A percentile compares a stretch with the other conserved stretches of the same genome.
phyloP scores from a whole-genome alignment of 2,113 vertebrate genomes.

The Lophius piscatorius region DNA sequence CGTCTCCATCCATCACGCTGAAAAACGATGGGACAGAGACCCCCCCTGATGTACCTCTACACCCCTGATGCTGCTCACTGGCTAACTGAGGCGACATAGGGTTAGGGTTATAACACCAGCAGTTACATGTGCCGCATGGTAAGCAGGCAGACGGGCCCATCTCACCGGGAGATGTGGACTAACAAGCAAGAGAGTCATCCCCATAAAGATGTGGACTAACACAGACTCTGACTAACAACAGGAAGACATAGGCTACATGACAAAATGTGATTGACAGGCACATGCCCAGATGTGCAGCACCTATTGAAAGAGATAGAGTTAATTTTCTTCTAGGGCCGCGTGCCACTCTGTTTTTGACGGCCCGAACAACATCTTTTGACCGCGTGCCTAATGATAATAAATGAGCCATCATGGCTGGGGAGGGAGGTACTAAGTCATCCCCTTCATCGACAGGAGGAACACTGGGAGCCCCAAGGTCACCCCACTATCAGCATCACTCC shows the following conservation, averaged over 20 bases:
- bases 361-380: conserved; percentile 73
- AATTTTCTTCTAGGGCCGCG: conserved; percentile 20
- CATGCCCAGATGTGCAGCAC: conserved; percentile 45
- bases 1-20: conserved; percentile 79
- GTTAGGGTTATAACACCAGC: conserved; percentile 58
- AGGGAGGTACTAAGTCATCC: conserved; percentile 79
- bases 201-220: conserved; percentile 33
- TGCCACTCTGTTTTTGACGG: conserved; percentile 63
- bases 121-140: conserved; percentile 45
- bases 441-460: conserved; percentile 77
- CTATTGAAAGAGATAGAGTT: conserved; percentile 43
- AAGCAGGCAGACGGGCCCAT: conserved; percentile 13
- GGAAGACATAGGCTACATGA: too few species aligned
- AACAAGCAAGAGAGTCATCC: too few species aligned
- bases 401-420: conserved; percentile 78
- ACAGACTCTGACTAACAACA: too few species aligned
- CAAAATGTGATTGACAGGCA: conserved; percentile 59
- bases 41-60: conserved; percentile 65
- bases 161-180: conserved; percentile 34
- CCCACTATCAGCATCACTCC: conserved; percentile 78
- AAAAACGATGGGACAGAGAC: conserved; percentile 72
- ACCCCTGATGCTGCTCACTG: conserved; percentile 57
- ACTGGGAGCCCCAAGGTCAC: conserved; percentile 79
- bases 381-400: conserved; percentile 82
- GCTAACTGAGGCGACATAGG: conserved; percentile 58